Evolutionary conservation across 2,797 vertebrate species (phyloP), one percentile per base, ranked within the genome.

Genomic region (Sebastiscus albofasciatus): DNA sequence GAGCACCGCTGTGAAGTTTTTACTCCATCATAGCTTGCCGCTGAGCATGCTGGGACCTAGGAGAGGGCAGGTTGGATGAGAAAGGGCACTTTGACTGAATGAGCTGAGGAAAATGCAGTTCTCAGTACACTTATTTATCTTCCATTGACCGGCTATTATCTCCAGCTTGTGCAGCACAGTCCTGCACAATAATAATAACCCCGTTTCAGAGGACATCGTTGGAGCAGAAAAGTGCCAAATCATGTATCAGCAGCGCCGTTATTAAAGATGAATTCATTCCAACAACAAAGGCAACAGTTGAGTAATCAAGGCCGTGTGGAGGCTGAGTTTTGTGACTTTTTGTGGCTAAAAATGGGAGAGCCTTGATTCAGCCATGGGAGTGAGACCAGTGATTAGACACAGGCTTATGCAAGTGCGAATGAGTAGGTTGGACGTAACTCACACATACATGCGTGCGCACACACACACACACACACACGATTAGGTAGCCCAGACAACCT

Each of bases 401-500:
- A 66, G 81, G 82, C 81, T 87, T 89, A 91, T 82, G 82, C 83
- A 72, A 88, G 83, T 78, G 75, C 3, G 24, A 79, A 59, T 56
- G 85, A 77, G 82, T 65, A 80, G 76, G 77, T 69, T 60, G 72
- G 29, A 33, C 31, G 18, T 20, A 60, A 69, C 60, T 46, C 58
- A 33, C 61, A 27, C 69, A 64, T 59, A 75, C 8, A 67, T 33
- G 46, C 46, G 18, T 49, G 0, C 7, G 46, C 49, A 56, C 52
- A 56, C 42, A 4, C 61, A 52, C 49, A 82, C 77, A 72, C 68
- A 79, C 85, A 86, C 83, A 80, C 26, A 49, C 33, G 73, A 87
- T 90, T 91, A 88, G 87, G 90, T 94, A 92, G 90, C 90, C 92
- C 65, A 55, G 93, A 91, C 91, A 95, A 94, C 93, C 90, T 85